Percentiles rank a stretch among this genome's conserved stretches.
These are phyloP conservation scores for Rana temporaria DNA, from an alignment of 2,113 vertebrate genomes.

Conservation along the genomic window DNA sequence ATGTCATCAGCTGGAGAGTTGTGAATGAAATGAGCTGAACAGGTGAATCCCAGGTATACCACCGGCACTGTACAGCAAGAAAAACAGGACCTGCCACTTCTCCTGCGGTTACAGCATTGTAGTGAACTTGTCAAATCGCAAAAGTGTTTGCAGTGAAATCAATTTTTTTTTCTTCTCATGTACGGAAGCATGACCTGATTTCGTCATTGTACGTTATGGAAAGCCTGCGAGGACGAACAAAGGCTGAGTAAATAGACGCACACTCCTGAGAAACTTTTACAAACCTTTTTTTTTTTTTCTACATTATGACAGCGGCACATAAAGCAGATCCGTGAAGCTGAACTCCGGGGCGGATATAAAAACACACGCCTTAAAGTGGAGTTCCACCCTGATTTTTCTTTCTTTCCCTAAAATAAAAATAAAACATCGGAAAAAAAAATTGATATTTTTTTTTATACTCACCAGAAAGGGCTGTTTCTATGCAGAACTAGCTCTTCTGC, in stretches of 20 bases:
- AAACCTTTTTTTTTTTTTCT: background rate
- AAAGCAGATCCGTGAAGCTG: background rate
- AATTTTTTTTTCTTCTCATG: slow-evolving; percentile 49
- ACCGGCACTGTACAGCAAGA: slow-evolving; percentile 53
- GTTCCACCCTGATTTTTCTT: too few relatives aligned
- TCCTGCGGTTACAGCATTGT: slow-evolving; percentile 51
- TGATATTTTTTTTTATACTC: too few relatives aligned
- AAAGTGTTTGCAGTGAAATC: slow-evolving; percentile 56
- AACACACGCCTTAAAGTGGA: too few relatives aligned
- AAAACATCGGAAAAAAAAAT: too few relatives aligned
- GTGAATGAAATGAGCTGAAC: slow-evolving; percentile 55
- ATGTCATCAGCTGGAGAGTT: slow-evolving; percentile 52
- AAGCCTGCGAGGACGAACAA: slow-evolving; percentile 26
- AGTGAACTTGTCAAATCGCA: slow-evolving; percentile 61
- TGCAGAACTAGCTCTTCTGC: too few relatives aligned
- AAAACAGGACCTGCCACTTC: slow-evolving; percentile 60
- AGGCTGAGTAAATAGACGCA: slow-evolving; percentile 25
- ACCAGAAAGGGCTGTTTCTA: too few relatives aligned
- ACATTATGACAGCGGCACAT: background rate
- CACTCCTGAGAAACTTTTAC: background rate
- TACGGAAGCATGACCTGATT: slow-evolving; percentile 37
- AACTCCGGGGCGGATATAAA: too few relatives aligned
- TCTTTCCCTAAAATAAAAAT: too few relatives aligned
- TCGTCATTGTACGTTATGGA: slow-evolving; percentile 51
- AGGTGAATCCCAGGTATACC: slow-evolving; percentile 28